A percentile compares a stretch with the other conserved stretches of the same genome.
Evolutionary conservation across 2,797 vertebrate species (phyloP).

Genomic region (Microctenopoma stevenorrisi): DNA sequence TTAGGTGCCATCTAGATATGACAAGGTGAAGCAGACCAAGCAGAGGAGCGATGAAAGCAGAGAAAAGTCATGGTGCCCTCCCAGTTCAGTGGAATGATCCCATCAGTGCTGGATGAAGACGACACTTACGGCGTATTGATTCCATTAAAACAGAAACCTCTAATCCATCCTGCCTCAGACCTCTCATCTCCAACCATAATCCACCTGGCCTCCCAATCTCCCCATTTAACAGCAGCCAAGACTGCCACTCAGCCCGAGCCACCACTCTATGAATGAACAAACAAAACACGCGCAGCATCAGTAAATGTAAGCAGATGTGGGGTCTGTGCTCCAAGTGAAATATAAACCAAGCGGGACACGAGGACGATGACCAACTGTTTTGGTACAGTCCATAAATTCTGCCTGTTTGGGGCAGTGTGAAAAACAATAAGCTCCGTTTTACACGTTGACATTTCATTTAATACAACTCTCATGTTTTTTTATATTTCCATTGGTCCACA

Average conservation of each 20-base stretch:
- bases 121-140: constrained; percentile 82
- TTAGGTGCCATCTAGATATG: constrained; percentile 55
- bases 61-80: constrained; percentile 76
- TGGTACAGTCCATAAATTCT: not conserved
- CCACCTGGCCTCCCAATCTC: constrained; percentile 75
- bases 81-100: constrained; percentile 78
- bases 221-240: constrained; percentile 71
- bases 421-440: too few relatives aligned
- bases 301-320: constrained; percentile 43
- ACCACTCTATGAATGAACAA: constrained; percentile 61
- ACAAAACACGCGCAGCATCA: constrained; percentile 53
- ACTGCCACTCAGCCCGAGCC: constrained; percentile 53
- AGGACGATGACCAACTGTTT: not conserved
- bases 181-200: constrained; percentile 81
- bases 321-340: not conserved
- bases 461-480: too few relatives aligned
- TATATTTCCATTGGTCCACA: too few relatives aligned
- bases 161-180: constrained; percentile 79
- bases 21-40: constrained; percentile 67
- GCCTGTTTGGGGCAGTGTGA: not conserved
- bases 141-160: constrained; percentile 79
- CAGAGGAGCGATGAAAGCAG: constrained; percentile 44
- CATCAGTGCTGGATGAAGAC: constrained; percentile 78
- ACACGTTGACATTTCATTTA: too few relatives aligned
- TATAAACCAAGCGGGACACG: not conserved